Conservation (phyloP, 2,113 vertebrate genomes). For the Halcyon malimbica region DNA sequence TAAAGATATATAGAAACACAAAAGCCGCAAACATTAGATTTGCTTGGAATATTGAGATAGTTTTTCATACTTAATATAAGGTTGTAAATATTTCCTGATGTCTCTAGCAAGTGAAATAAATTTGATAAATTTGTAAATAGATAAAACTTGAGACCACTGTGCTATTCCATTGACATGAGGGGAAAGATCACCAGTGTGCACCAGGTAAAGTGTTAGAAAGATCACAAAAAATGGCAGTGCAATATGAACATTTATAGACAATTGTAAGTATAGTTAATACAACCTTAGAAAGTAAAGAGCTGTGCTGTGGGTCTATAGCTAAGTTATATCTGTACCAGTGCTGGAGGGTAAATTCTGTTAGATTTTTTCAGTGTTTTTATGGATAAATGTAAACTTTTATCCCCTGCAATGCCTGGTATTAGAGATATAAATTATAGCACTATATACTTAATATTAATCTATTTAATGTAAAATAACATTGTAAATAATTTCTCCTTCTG, state of each 20-base stretch:
- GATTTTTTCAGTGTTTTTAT: background rate
- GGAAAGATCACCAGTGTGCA: background rate
- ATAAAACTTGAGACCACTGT: background rate
- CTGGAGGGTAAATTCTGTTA: background rate
- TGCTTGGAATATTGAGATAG: conserved; percentile 42
- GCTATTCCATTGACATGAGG: background rate
- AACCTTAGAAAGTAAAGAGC: background rate
- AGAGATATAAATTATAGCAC: background rate
- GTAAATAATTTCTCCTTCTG: background rate
- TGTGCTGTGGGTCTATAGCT: background rate
- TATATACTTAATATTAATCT: background rate
- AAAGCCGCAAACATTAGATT: conserved; percentile 1
- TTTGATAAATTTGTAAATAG: background rate
- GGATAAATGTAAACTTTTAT: background rate
- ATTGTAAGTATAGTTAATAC: background rate
- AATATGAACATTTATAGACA: background rate
- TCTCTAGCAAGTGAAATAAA: background rate
- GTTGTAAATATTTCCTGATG: conserved; percentile 43
- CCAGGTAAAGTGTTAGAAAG: background rate
- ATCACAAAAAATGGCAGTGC: background rate
- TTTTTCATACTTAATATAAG: conserved; percentile 53
- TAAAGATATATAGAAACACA: conserved; percentile 16
- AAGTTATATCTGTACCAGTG: background rate
- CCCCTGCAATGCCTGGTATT: background rate
- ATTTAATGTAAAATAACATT: background rate